Evolutionary conservation across 1,140 invertebrate species (phyloP), one percentile per base, ranked within the genome.

Genomic region (Vanessa tameamea): DNA sequence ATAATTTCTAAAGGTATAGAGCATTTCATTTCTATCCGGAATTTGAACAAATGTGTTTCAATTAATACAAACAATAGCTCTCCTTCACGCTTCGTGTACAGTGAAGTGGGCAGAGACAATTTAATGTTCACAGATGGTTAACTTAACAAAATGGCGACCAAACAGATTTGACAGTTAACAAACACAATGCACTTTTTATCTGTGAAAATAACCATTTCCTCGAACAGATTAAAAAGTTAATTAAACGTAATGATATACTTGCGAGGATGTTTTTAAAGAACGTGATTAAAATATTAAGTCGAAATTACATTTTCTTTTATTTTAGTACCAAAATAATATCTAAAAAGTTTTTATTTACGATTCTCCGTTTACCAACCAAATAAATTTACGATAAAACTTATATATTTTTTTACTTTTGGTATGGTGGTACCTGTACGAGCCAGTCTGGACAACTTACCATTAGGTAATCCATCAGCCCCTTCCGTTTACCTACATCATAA

Each of bases 51-150:
- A 57, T 43, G 61, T 43, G 26, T n/a, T 43, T 43, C 61, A 64
- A 47, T 64, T 43, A 64, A 47, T 64, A 43, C 43, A 11, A 47
- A 64, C 61, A 64, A 64, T 64, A 16, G 61, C 43, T 31, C n/a
- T 61, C 59, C 59, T 61, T 61, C 59, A 61, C 59, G 59, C 59
- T 47, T 57, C 31, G 61, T 43, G 15, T 43, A 64, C 61, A 47
- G 15, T 26, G 61, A 57, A 57, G 53, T 57, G 16, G 7, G 53
- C 53, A 59, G 15, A 31, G 20, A 59, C 67, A 23, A 57, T 69
- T 69, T 64, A 47, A 43, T 20, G 61, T 64, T 69, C 67, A 69
- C 67, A 69, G 67, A 69, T 69, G 53, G 67, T 69, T 69, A 47
- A 55, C 53, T 69, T 57, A 57, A 68, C 53, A 57, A 69, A 69